Base-by-base conservation (phyloP, 2,888 invertebrate genomes). In the Argyra leucocephala region DNA sequence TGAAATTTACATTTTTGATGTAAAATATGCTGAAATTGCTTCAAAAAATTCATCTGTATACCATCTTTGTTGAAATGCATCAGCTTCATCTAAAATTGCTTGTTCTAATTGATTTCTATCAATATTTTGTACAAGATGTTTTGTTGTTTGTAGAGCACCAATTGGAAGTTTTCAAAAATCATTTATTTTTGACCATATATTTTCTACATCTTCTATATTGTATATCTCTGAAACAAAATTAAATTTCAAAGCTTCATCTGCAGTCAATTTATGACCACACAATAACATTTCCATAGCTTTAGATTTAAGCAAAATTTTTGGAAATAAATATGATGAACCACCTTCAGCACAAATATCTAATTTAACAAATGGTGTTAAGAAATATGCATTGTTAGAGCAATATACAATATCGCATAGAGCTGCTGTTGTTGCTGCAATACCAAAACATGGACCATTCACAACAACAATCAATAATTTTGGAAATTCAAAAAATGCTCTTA, bases 371-470 rank as follows among this genome's bases (percentile, higher is more conserved):
- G 97, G 97, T 18, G 94, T 91, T 66, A 86, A 82, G 78, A 97
- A 95, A 68, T 89, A 90, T 1, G 96, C 91, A 78, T 82, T 86
- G 71, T 95, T 90, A n/a, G 88, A 85, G 64, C 93, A 91, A 82
- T 92, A 93, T 9, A 95, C 88, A 66, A 91, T 82, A 82, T 98
- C 97, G 81, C 89, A 94, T 1, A 97, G 82, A 0, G 88, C 89
- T 63, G 93, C 81, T 12, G 89, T 87, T 0, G 97, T 97, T 3
- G 88, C 89, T 59, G 89, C 88, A 71, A 98, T 88, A 26, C 98
- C 98, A 71, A 97, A 86, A 18, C 95, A 93, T 59, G 96, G 96
- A 1, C 98, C 98, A 83, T 98, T 96, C 0, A 97, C 88, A 66
- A 96, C 81, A 18, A 89, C 91, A 69, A 97, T 83, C 60, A 98